phyloP scores from a whole-genome alignment of 2,113 vertebrate genomes.

The Phalacrocorax carbo region DNA sequence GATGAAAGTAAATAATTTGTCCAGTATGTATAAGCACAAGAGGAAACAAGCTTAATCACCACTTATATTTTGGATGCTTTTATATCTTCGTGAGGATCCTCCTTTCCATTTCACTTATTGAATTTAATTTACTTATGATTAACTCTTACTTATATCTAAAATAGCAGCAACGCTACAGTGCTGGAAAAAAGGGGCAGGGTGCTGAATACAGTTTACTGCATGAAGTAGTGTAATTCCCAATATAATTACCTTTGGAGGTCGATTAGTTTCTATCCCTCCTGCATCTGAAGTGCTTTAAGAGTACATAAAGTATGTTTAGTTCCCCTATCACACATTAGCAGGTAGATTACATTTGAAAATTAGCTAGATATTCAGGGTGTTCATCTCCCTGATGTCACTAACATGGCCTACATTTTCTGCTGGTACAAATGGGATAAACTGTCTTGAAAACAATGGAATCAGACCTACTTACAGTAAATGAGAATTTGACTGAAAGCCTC shows the following conservation, averaged over 20 bases:
- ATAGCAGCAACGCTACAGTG: background rate
- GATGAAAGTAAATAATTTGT: constrained; percentile 13
- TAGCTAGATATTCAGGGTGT: background rate
- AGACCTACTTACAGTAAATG: background rate
- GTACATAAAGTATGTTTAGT: background rate
- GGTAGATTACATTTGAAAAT: constrained; percentile 33
- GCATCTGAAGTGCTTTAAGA: background rate
- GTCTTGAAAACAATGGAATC: constrained; percentile 12
- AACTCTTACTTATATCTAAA: background rate
- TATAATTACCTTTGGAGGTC: constrained; percentile 63
- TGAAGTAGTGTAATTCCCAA: constrained; percentile 63
- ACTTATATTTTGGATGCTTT: background rate
- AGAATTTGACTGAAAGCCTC: constrained; percentile 5
- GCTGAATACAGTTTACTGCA: constrained; percentile 41
- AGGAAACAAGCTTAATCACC: constrained; percentile 5
- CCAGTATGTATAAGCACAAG: background rate
- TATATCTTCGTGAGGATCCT: background rate
- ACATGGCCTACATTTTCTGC: constrained; percentile 8
- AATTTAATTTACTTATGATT: constrained; percentile 41
- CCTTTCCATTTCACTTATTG: background rate
- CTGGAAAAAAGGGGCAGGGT: constrained; percentile 19
- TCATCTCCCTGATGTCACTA: constrained; percentile 13
- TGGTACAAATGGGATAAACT: constrained; percentile 41
- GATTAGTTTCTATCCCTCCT: constrained; percentile 28
- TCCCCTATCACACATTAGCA: constrained; percentile 28